Conservation (phyloP, 1,140 invertebrate genomes). For the Caenorhabditis briggsae region DNA sequence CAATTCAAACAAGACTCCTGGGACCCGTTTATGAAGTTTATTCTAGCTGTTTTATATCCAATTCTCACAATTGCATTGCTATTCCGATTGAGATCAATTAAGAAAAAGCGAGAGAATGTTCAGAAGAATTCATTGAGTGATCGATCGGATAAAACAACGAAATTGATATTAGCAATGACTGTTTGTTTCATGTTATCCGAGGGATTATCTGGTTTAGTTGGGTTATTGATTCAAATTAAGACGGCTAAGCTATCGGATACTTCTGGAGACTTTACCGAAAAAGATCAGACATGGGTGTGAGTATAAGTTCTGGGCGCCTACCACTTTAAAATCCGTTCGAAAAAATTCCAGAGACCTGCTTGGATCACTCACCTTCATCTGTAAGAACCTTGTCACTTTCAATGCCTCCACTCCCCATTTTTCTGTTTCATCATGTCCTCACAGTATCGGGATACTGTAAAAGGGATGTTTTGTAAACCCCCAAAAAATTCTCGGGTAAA, state of each 20-base stretch:
- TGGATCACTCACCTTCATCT: neutral
- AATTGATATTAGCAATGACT: neutral
- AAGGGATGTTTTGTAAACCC: neutral
- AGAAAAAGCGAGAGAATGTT: neutral
- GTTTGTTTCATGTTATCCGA: neutral
- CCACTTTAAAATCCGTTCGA: no score
- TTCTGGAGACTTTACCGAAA: no score
- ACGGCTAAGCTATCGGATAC: no score
- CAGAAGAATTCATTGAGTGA: neutral
- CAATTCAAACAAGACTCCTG: neutral
- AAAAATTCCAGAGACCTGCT: neutral
- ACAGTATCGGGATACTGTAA: neutral
- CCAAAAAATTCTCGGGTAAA: neutral
- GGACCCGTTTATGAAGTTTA: neutral
- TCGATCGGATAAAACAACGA: conserved; percentile 20
- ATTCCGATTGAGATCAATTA: neutral
- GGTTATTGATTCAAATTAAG: neutral
- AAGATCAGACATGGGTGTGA: no score
- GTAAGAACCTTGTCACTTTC: neutral
- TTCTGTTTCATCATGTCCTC: conserved; percentile 7
- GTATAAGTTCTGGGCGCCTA: no score
- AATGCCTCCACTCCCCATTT: neutral
- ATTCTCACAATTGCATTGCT: neutral
- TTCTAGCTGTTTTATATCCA: neutral
- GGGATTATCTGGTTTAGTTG: neutral